phyloP scores from a whole-genome alignment of 2,797 vertebrate genomes.

The Vespertilio murinus region DNA sequence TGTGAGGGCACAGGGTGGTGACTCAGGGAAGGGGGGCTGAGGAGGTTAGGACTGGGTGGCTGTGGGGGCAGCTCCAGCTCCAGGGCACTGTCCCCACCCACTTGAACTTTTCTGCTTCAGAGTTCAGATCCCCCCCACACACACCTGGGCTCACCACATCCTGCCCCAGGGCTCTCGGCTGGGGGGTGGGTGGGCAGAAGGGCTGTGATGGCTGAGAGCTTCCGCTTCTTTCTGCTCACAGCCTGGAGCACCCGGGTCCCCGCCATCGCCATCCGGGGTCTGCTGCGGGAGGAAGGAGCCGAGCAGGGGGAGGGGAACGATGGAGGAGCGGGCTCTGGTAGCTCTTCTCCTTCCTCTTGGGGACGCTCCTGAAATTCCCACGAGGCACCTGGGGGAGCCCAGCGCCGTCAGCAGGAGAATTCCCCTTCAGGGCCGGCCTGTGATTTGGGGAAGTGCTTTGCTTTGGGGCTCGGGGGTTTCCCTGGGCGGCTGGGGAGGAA shows the following conservation, averaged over 20 bases:
- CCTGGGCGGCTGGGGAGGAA: slow-evolving; percentile 26
- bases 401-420: slow-evolving; percentile 50
- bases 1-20: background rate
- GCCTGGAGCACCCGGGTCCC: background rate
- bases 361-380: slow-evolving; percentile 50
- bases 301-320: background rate
- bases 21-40: background rate
- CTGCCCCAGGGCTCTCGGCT: background rate
- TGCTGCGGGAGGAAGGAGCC: background rate
- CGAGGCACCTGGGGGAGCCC: slow-evolving; percentile 23
- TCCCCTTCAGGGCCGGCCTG: slow-evolving; percentile 39
- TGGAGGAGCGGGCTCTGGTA: background rate
- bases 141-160: slow-evolving; percentile 63
- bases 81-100: background rate
- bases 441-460: slow-evolving; percentile 49
- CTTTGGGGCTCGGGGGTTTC: slow-evolving; percentile 32
- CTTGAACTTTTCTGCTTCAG: background rate
- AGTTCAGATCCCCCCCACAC: background rate
- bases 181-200: background rate
- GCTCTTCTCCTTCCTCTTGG: background rate
- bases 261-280: no score
- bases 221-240: background rate
- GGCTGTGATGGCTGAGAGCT: background rate
- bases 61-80: background rate
- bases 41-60: background rate